These are phyloP conservation scores for Scomber colias DNA, from an alignment of 2,113 vertebrate genomes.

Conservation along the genomic window DNA sequence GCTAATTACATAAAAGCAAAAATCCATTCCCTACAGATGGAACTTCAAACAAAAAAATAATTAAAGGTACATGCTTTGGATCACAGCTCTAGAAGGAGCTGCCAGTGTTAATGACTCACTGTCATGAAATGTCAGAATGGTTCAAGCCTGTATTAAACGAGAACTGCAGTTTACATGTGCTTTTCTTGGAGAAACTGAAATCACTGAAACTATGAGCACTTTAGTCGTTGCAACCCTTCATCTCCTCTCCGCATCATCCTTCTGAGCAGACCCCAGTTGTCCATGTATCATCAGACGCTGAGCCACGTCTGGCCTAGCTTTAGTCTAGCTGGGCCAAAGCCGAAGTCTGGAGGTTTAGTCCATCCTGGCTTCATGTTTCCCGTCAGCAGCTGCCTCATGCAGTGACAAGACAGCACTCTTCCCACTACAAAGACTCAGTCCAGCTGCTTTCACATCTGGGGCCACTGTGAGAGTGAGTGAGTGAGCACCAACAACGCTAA, in stretches of 20 bases:
- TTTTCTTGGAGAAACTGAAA: constrained; percentile 5
- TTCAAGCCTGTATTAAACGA: not conserved
- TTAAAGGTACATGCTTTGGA: constrained; percentile 69
- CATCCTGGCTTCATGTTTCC: constrained; percentile 68
- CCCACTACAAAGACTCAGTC: constrained; percentile 65
- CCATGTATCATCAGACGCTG: constrained; percentile 46
- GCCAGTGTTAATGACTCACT: constrained; percentile 30
- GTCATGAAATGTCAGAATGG: constrained; percentile 41
- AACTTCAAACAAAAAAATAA: constrained; percentile 65
- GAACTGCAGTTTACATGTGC: not conserved
- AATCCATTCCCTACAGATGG: constrained; percentile 43
- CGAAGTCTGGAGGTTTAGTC: constrained; percentile 52
- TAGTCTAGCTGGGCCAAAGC: constrained; percentile 46
- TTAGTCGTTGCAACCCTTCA: constrained; percentile 5
- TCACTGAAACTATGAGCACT: not conserved
- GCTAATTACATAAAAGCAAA: constrained; percentile 52
- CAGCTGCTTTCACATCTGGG: constrained; percentile 71
- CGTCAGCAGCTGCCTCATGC: constrained; percentile 64
- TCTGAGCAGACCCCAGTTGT: constrained; percentile 36
- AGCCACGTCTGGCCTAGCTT: constrained; percentile 54
- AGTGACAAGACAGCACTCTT: constrained; percentile 63
- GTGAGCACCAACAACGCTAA: constrained; percentile 6
- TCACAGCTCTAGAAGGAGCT: constrained; percentile 34
- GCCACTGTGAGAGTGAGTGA: constrained; percentile 23
- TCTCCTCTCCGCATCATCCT: not conserved